These are phyloP conservation scores for Neopipo cinnamomea DNA, from an alignment of 2,113 vertebrate genomes.

Conservation along the genomic window DNA sequence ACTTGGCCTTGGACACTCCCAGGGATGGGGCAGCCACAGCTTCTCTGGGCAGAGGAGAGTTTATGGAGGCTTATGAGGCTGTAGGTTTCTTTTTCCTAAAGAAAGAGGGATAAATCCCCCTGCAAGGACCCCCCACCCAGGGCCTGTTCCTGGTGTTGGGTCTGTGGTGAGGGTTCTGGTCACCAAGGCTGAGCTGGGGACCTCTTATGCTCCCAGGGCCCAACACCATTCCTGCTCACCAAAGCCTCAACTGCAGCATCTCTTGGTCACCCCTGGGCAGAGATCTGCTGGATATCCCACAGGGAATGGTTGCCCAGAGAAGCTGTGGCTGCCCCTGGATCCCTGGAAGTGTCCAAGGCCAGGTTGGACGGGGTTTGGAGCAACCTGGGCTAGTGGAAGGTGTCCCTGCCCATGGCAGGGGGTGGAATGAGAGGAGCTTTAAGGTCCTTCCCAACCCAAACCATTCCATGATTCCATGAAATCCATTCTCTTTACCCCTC, in stretches of 20 bases:
- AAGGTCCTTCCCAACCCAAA: not conserved
- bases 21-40: not conserved
- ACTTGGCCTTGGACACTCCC: accelerated
- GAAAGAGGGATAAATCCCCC: not conserved
- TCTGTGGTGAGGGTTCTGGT: not conserved
- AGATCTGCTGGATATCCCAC: not conserved
- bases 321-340: not conserved
- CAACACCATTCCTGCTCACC: accelerated
- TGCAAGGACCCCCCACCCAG: too few relatives aligned
- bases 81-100: not conserved
- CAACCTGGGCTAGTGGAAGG: accelerated
- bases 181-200: not conserved
- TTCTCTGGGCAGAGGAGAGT: not conserved
- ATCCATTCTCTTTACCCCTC: accelerated
- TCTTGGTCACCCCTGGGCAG: too few relatives aligned
- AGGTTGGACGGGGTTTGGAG: not conserved
- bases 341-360: not conserved
- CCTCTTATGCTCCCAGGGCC: not conserved
- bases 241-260: not conserved
- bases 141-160: accelerated
- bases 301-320: not conserved
- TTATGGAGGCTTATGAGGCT: not conserved
- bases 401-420: not conserved
- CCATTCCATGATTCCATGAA: not conserved
- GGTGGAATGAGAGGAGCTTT: not conserved